phyloP scores from a whole-genome alignment of 2,113 vertebrate genomes.

The Eurypyga helias region DNA sequence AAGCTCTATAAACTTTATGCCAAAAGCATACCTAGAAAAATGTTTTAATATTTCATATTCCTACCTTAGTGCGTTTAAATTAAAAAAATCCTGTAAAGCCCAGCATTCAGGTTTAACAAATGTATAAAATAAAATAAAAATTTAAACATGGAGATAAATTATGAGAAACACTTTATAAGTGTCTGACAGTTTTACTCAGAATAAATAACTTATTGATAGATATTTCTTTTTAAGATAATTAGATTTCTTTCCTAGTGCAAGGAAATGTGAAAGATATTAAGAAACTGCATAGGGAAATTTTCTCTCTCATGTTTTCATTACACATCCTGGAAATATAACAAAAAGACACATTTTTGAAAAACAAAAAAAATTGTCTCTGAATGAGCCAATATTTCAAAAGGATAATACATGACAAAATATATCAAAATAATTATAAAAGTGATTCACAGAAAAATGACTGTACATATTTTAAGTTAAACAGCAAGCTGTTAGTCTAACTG shows the following conservation, averaged over 20 bases:
- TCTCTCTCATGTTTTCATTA: constrained; percentile 34
- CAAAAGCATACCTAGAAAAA: not conserved
- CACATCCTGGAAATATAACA: constrained; percentile 38
- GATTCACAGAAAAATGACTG: constrained; percentile 57
- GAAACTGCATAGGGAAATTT: constrained; percentile 1
- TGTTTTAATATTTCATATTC: not conserved
- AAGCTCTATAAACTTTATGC: not conserved
- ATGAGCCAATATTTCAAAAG: constrained; percentile 51
- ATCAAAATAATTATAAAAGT: constrained; percentile 67
- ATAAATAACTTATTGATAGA: not conserved
- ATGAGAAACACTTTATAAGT: not conserved
- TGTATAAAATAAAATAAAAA: not conserved
- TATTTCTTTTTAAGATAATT: not conserved
- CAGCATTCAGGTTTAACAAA: not conserved
- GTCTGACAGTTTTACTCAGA: not conserved
- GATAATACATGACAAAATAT: constrained; percentile 66
- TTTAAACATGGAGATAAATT: not conserved
- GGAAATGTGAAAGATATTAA: constrained; percentile 14
- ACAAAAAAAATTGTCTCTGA: constrained; percentile 5
- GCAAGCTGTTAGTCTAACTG: constrained; percentile 51
- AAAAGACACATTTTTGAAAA: constrained; percentile 11
- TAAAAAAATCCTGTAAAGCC: not conserved
- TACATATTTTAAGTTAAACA: constrained; percentile 63
- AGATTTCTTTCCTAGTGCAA: not conserved
- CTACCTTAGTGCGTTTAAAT: not conserved